These are phyloP conservation scores for Oreocharis arfaki DNA, from an alignment of 2,113 vertebrate species.

Conservation along the genomic window DNA sequence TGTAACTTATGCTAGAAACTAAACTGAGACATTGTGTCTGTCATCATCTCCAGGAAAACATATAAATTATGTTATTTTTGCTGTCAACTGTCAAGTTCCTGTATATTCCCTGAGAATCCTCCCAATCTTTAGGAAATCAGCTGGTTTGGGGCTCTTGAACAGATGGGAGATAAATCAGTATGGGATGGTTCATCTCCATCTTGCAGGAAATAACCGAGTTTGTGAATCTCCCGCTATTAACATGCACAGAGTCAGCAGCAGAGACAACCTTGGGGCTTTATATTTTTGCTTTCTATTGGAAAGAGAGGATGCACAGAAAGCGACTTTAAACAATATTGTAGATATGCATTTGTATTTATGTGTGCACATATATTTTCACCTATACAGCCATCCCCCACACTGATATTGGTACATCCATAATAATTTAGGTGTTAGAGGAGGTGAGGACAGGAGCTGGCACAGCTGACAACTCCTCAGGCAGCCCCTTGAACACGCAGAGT, in stretches of 20 bases:
- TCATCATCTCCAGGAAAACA: background rate
- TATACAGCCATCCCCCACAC: background rate
- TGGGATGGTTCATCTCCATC: background rate
- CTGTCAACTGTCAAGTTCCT: background rate
- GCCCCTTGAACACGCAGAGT: background rate
- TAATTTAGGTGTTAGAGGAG: background rate
- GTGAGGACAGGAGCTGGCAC: background rate
- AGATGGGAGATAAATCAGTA: background rate
- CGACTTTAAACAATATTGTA: background rate
- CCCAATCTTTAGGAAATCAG: background rate
- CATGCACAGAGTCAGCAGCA: background rate
- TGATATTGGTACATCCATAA: background rate
- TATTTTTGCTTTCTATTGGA: background rate
- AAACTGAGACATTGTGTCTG: background rate
- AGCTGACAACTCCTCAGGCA: background rate
- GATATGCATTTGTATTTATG: background rate
- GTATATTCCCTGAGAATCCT: background rate
- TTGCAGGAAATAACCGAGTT: background rate
- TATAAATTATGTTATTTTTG: background rate
- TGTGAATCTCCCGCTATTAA: background rate
- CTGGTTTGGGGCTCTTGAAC: background rate
- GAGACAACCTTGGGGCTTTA: rapidly evolving
- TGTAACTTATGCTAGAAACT: background rate
- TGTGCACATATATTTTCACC: background rate
- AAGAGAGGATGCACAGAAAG: background rate